Conservation (phyloP, 2,113 vertebrate species). For the Dasyornis broadbenti region DNA sequence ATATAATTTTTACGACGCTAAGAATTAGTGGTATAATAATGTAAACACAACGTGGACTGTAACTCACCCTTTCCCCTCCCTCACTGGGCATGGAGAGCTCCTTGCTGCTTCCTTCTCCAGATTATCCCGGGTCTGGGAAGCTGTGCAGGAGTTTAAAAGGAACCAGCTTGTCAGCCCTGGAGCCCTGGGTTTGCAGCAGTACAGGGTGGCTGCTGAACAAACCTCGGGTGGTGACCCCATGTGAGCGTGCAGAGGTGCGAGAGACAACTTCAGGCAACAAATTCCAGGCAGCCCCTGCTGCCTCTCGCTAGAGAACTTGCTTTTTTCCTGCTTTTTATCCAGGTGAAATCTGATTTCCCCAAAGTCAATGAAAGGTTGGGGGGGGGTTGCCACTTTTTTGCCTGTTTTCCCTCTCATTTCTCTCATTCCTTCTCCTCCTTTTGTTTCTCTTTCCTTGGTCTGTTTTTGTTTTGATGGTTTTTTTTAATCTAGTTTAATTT, state of each 20-base stretch:
- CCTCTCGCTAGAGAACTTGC: background rate
- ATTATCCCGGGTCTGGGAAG: background rate
- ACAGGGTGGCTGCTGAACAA: background rate
- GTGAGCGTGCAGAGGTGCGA: background rate
- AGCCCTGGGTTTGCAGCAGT: background rate
- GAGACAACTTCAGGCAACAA: background rate
- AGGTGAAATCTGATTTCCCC: background rate
- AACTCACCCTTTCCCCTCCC: slow-evolving; percentile 49
- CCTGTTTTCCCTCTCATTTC: background rate
- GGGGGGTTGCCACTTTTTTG: rapidly evolving
- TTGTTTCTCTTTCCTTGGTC: background rate
- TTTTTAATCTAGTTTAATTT: background rate
- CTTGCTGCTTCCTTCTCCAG: background rate
- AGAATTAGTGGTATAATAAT: slow-evolving; percentile 68
- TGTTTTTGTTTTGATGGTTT: background rate
- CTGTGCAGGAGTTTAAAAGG: background rate
- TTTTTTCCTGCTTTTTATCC: background rate
- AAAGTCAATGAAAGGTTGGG: background rate
- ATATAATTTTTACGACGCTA: slow-evolving; percentile 39
- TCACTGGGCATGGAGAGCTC: background rate
- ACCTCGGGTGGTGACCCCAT: background rate
- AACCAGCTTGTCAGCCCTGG: background rate
- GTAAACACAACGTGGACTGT: slow-evolving; percentile 39
- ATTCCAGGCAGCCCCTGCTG: background rate
- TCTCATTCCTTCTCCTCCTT: background rate